Percentiles rank a stretch among this genome's conserved stretches.
These are phyloP conservation scores for Muscicapa striata DNA, from an alignment of 2,797 vertebrate genomes.

Conservation along the genomic window DNA sequence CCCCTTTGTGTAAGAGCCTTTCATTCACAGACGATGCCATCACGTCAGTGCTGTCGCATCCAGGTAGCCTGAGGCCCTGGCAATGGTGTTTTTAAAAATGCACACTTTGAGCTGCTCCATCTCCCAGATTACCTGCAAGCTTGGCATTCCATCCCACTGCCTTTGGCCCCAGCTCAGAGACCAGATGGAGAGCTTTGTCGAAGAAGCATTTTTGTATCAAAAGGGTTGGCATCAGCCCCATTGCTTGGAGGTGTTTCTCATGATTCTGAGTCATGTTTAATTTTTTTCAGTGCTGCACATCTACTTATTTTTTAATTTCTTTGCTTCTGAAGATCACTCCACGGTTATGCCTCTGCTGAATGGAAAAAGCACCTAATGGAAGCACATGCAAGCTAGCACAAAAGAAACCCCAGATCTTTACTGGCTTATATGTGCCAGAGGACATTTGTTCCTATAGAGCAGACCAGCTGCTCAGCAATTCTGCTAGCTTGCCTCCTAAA, in stretches of 20 bases:
- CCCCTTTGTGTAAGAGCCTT: neutral
- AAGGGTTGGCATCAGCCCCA: conserved; percentile 48
- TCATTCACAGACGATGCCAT: neutral
- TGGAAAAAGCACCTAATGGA: neutral
- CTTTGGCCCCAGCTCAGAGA: conserved; percentile 34
- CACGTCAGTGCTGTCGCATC: neutral
- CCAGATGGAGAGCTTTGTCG: conserved; percentile 63
- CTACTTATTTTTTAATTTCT: conserved; percentile 28
- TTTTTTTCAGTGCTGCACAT: conserved; percentile 15
- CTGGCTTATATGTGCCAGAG: neutral
- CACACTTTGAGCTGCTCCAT: neutral
- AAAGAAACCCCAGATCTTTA: neutral
- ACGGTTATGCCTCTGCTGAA: neutral
- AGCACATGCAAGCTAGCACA: neutral
- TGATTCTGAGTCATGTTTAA: conserved; percentile 55
- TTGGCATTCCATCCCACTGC: neutral
- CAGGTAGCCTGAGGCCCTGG: neutral
- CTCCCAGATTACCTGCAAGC: conserved; percentile 45
- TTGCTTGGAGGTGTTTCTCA: conserved; percentile 64
- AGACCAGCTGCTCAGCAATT: conserved; percentile 26
- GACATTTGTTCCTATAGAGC: conserved; percentile 6
- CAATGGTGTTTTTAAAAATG: neutral
- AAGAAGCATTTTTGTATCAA: conserved; percentile 44
- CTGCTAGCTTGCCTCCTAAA: neutral
- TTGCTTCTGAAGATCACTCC: conserved; percentile 31